These are phyloP conservation scores for Lutra lutra DNA, from an alignment of 2,797 vertebrate species.

Conservation along the genomic window DNA sequence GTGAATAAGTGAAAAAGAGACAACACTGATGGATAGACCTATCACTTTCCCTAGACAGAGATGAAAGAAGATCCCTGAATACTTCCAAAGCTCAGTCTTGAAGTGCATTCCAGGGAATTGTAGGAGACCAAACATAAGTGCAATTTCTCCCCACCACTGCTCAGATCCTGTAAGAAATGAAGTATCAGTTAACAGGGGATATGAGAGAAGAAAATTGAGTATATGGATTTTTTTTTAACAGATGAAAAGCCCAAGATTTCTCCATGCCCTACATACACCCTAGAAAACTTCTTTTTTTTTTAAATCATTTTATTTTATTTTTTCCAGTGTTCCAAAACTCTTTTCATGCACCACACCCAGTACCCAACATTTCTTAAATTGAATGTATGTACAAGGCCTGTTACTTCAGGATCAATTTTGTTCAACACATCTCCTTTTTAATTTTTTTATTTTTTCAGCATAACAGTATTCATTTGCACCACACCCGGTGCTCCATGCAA, in stretches of 20 bases:
- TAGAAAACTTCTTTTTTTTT: neutral
- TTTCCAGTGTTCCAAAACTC: no score
- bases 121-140: neutral
- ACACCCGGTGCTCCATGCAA: no score
- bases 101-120: neutral
- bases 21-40: neutral
- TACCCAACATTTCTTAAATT: no score
- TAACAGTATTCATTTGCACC: no score
- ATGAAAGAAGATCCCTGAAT: neutral
- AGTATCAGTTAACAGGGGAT: neutral
- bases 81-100: neutral
- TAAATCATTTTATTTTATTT: no score
- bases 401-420: no score
- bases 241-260: neutral
- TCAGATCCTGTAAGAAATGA: neutral
- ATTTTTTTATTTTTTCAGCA: no score
- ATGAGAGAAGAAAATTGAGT: neutral
- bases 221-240: neutral
- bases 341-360: no score
- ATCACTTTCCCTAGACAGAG: neutral
- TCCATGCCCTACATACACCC: neutral
- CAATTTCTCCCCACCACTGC: neutral
- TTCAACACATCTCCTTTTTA: no score
- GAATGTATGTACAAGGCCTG: no score
- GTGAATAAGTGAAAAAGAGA: neutral